phyloP scores from a whole-genome alignment of 2,797 vertebrate species.

The Labeo calbasu region DNA sequence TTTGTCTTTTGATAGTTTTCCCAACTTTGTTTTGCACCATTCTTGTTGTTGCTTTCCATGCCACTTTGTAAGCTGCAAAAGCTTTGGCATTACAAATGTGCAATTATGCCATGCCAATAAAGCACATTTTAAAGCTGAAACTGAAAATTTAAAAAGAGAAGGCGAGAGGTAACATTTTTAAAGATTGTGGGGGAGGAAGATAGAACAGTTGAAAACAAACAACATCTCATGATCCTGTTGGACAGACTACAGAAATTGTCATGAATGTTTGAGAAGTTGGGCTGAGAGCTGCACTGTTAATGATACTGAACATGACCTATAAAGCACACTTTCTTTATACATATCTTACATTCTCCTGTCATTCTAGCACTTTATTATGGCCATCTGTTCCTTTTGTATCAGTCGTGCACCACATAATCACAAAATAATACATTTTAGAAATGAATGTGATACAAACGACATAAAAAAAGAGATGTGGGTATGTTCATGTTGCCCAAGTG shows the following conservation, averaged over 20 bases:
- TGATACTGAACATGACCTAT: conserved; percentile 71
- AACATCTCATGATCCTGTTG: conserved; percentile 64
- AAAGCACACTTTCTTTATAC: conserved; percentile 36
- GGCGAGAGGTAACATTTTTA: conserved; percentile 23
- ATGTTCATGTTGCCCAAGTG: not conserved
- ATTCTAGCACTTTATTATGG: not conserved
- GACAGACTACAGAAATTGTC: conserved; percentile 66
- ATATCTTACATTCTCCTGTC: conserved; percentile 9
- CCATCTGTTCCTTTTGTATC: conserved; percentile 26
- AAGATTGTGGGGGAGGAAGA: conserved; percentile 29
- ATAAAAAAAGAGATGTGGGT: not conserved
- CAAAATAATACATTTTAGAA: not conserved
- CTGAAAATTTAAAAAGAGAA: conserved; percentile 41
- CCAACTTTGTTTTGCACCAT: not conserved
- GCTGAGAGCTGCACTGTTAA: conserved; percentile 70
- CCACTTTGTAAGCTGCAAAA: no score
- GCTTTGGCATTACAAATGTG: not conserved
- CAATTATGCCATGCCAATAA: not conserved
- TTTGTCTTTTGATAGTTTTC: not conserved
- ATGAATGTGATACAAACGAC: not conserved
- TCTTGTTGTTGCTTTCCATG: not conserved
- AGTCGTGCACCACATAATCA: not conserved
- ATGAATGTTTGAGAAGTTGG: conserved; percentile 76
- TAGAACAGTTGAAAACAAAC: conserved; percentile 55
- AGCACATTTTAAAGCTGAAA: conserved; percentile 2